phyloP scores from a whole-genome alignment of 2,113 vertebrate genomes.

The Oceanodroma tethys region DNA sequence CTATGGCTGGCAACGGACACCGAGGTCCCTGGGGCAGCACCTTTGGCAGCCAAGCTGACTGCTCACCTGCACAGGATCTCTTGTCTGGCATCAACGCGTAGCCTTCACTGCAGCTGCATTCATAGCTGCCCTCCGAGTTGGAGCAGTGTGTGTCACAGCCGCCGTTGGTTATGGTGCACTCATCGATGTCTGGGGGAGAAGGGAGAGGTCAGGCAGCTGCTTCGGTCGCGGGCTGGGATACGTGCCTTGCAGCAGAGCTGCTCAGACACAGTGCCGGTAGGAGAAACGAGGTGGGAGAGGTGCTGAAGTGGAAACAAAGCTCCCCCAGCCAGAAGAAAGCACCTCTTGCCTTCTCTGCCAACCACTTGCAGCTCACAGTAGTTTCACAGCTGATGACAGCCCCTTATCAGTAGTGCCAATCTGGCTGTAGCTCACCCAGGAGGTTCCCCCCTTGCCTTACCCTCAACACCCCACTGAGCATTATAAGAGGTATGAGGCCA shows the following conservation, averaged over 20 bases:
- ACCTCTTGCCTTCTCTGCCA: not conserved
- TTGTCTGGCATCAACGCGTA: slow-evolving; percentile 88
- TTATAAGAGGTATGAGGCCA: not conserved
- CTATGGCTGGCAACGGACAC: not conserved
- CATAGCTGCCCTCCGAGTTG: slow-evolving; percentile 91
- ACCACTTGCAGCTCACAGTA: not conserved
- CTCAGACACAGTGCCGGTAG: slow-evolving; percentile 23
- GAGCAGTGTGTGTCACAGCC: slow-evolving; percentile 88
- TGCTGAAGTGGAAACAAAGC: not conserved
- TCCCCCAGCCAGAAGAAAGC: not conserved
- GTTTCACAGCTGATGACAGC: not conserved
- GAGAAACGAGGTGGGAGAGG: not conserved
- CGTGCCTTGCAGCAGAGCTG: not conserved
- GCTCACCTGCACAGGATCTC: slow-evolving; percentile 84
- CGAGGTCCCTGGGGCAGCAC: not conserved
- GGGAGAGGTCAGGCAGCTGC: not conserved
- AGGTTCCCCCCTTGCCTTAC: not conserved
- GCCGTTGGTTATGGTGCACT: slow-evolving; percentile 82
- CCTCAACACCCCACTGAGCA: not conserved
- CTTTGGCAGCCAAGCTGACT: rapidly evolving
- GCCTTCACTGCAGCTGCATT: slow-evolving; percentile 88
- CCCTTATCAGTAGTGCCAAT: rapidly evolving
- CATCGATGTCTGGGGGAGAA: slow-evolving; percentile 57
- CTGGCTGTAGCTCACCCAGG: rapidly evolving
- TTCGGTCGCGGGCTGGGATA: rapidly evolving